phyloP scores from a whole-genome alignment of 2,113 vertebrate genomes.

The Ranitomeya variabilis region DNA sequence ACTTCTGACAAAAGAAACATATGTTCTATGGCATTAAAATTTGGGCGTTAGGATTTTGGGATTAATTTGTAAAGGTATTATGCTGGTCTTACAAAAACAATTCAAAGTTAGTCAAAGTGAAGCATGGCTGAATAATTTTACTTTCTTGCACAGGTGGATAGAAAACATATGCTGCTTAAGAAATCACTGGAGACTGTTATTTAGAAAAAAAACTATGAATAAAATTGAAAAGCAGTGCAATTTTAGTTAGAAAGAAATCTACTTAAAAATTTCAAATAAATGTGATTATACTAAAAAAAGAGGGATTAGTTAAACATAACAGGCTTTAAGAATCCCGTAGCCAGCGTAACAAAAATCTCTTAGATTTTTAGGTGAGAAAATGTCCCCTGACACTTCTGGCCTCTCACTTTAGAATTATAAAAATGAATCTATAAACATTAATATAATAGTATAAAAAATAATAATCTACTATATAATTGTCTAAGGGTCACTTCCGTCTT shows the following conservation, averaged over 20 bases:
- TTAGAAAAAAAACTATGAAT: neutral
- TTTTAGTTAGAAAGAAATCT: neutral
- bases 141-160: slow-evolving; percentile 1
- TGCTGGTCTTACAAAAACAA: slow-evolving; percentile 35
- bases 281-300: neutral
- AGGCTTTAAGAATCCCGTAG: neutral
- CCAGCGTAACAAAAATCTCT: neutral
- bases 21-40: slow-evolving; percentile 25
- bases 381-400: neutral
- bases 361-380: neutral
- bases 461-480: too few relatives aligned
- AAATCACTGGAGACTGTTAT: neutral
- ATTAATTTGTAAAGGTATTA: slow-evolving; percentile 37
- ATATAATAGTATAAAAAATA: too few relatives aligned
- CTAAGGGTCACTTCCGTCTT: too few relatives aligned
- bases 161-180: slow-evolving; percentile 26
- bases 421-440: too few relatives aligned
- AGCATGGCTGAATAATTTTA: slow-evolving; percentile 19
- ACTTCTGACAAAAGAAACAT: slow-evolving; percentile 41
- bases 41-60: slow-evolving; percentile 33
- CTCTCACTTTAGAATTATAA: too few relatives aligned
- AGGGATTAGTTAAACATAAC: neutral
- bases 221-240: neutral
- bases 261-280: neutral
- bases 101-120: slow-evolving; percentile 31